Evolutionary conservation across 2,888 invertebrate genomes (phyloP).

Genomic region (Acrobasis suavella): DNA sequence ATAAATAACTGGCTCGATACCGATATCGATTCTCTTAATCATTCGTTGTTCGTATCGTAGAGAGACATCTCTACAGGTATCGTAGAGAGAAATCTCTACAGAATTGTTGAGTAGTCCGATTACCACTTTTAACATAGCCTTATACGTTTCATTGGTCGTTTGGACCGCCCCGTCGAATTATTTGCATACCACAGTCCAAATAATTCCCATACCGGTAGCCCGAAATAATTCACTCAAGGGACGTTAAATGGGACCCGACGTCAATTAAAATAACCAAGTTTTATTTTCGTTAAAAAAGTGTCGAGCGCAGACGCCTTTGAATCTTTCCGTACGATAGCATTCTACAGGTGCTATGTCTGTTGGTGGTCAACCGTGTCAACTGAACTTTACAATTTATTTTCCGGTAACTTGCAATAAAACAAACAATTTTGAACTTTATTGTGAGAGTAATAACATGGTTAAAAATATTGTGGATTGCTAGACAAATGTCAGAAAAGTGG

Average conservation of each 20-base stretch:
- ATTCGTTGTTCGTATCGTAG: conserved; percentile 25
- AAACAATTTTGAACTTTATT: conserved; percentile 43
- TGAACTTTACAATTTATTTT: conserved; percentile 29
- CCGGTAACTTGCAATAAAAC: conserved; percentile 24
- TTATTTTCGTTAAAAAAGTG: conserved; percentile 62
- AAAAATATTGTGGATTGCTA: not conserved
- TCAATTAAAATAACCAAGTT: conserved; percentile 76
- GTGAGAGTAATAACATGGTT: conserved; percentile 4
- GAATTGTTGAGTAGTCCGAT: conserved; percentile 25
- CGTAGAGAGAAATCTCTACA: conserved; percentile 25
- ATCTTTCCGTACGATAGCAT: conserved; percentile 75
- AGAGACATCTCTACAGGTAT: conserved; percentile 26
- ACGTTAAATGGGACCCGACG: conserved; percentile 63
- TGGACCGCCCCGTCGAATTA: conserved; percentile 65
- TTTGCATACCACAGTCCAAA: conserved; percentile 72
- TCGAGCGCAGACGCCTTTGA: conserved; percentile 64
- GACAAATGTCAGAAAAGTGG: conserved; percentile 43
- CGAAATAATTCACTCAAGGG: conserved; percentile 64
- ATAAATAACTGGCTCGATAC: conserved; percentile 5
- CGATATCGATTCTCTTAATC: conserved; percentile 5
- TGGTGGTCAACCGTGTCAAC: conserved; percentile 71
- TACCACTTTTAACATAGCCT: conserved; percentile 28
- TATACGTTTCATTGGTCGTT: conserved; percentile 44
- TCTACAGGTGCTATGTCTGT: conserved; percentile 73
- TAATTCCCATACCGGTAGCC: conserved; percentile 68